Evolutionary conservation across 2,113 vertebrate species (phyloP), one percentile per base, ranked within the genome.

Genomic region (Malurus cyaneus): DNA sequence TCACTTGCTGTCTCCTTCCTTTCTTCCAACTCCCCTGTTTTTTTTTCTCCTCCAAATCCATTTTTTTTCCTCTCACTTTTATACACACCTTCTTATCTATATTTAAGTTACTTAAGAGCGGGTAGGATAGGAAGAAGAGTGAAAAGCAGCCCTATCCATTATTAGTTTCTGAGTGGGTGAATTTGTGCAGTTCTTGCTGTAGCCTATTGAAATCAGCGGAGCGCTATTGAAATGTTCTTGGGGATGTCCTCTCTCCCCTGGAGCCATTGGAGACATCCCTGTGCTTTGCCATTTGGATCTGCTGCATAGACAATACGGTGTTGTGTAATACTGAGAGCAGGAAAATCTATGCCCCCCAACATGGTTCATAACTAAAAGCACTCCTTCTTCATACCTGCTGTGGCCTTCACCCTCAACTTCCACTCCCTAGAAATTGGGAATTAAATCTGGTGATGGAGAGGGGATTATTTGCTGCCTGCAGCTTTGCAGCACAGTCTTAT

Each of bases 1-100:
- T 92, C 81, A 94, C 93, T 95, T 91, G 49, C 49, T 73, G 62
- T 12, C 52, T 93, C 36, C 24, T 94, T 82, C 34, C 49, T 93
- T 92, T 89, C 25, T 79, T 41, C 25, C 11, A 78, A 4, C 26
- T 73, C 11, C 13, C 74, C 29, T n/a, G 29, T 4, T 31, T 44
- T 87, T 29, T 92, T 56, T 86, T 80, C 31, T 36, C 8, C 60
- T 93, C 69, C 60, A 67, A 92, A 86, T 62, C 11, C 13, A 29
- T 84, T 70, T 64, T 64, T 92, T 47, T 29, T 18, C 6, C 14
- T n/a, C 16, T 12, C 7, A 24, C 14, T 72, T 74, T 66, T 72
- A 53, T 3, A 2, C 29, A 32, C 31, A 42, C 3, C 13, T 54
- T 73, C 34, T 73, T 64, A 66, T 49, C 18, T 86, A 61, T 47